These are phyloP conservation scores for Stigmatopora argus DNA, from an alignment of 2,113 vertebrate genomes.

Conservation along the genomic window DNA sequence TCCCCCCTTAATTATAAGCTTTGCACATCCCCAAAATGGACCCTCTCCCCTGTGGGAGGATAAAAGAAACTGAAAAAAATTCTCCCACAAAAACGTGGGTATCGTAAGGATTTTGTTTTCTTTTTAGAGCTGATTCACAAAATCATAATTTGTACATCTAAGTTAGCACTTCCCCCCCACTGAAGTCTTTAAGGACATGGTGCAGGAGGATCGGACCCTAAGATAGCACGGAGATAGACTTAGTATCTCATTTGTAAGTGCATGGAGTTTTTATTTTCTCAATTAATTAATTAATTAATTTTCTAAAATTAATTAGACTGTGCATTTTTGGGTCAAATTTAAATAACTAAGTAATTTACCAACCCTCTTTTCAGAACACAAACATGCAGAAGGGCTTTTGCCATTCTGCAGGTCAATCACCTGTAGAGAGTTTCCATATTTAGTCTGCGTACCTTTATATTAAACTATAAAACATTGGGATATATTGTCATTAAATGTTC, in stretches of 20 bases:
- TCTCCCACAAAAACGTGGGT: slow-evolving; percentile 79
- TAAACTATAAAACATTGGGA: slow-evolving; percentile 82
- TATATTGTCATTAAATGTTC: slow-evolving; percentile 81
- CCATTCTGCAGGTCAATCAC: slow-evolving; percentile 87
- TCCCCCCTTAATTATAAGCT: slow-evolving; percentile 26
- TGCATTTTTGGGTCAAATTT: slow-evolving; percentile 72
- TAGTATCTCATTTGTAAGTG: slow-evolving; percentile 42
- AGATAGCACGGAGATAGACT: slow-evolving; percentile 55
- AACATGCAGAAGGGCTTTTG: no score
- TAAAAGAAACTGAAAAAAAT: slow-evolving; percentile 50
- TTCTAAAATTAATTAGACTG: slow-evolving; percentile 52
- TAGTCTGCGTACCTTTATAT: slow-evolving; percentile 92
- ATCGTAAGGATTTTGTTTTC: slow-evolving; percentile 66
- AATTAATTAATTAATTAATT: no score
- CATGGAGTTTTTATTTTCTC: slow-evolving; percentile 34
- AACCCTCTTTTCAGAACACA: slow-evolving; percentile 85
- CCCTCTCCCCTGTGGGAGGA: slow-evolving; percentile 30
- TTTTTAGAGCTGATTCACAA: slow-evolving; percentile 81
- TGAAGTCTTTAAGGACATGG: slow-evolving; percentile 67
- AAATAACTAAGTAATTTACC: slow-evolving; percentile 79
- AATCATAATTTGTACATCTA: slow-evolving; percentile 79
- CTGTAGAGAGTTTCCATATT: slow-evolving; percentile 82
- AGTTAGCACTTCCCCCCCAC: slow-evolving; percentile 74
- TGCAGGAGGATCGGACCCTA: slow-evolving; percentile 67
- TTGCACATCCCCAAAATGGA: slow-evolving; percentile 54